Conservation (phyloP, 2,113 vertebrate species). For the Lampris incognitus region DNA sequence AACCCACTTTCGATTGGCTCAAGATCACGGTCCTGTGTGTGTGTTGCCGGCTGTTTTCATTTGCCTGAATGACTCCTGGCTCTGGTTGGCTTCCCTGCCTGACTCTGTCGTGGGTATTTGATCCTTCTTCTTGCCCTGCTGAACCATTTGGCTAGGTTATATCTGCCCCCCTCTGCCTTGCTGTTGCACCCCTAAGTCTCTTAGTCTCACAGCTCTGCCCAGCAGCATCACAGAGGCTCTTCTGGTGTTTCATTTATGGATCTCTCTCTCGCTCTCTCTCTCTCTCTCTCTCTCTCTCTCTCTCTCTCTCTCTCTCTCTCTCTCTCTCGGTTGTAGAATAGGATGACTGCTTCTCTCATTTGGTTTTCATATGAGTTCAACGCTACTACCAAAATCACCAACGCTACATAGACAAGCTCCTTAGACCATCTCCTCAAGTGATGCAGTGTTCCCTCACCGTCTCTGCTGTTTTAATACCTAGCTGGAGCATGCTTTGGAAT, state of each 20-base stretch:
- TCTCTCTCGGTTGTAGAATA: constrained; percentile 6
- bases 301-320: too few relatives aligned
- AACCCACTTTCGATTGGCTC: constrained; percentile 33
- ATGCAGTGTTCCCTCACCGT: constrained; percentile 13
- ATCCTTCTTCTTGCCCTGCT: constrained; percentile 54
- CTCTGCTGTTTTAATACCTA: not conserved
- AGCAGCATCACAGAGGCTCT: constrained; percentile 17
- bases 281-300: too few relatives aligned
- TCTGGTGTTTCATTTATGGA: constrained; percentile 28
- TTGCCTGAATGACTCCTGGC: constrained; percentile 56
- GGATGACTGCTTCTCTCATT: constrained; percentile 26
- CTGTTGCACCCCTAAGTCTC: constrained; percentile 28
- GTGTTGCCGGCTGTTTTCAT: constrained; percentile 44
- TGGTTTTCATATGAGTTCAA: constrained; percentile 19
- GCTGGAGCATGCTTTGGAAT: constrained; percentile 11
- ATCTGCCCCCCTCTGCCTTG: constrained; percentile 55
- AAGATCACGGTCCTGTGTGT: constrained; percentile 40
- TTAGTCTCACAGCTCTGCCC: not conserved
- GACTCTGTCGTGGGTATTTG: constrained; percentile 41
- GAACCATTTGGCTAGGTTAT: constrained; percentile 49
- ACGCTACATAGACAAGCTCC: constrained; percentile 3
- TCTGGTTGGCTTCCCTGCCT: constrained; percentile 40
- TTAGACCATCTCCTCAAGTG: constrained; percentile 26
- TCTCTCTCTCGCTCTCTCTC: too few relatives aligned
- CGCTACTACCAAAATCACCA: not conserved